phyloP scores from a whole-genome alignment of 2,888 invertebrate genomes.

The Archaeoteleia sp. region DNA sequence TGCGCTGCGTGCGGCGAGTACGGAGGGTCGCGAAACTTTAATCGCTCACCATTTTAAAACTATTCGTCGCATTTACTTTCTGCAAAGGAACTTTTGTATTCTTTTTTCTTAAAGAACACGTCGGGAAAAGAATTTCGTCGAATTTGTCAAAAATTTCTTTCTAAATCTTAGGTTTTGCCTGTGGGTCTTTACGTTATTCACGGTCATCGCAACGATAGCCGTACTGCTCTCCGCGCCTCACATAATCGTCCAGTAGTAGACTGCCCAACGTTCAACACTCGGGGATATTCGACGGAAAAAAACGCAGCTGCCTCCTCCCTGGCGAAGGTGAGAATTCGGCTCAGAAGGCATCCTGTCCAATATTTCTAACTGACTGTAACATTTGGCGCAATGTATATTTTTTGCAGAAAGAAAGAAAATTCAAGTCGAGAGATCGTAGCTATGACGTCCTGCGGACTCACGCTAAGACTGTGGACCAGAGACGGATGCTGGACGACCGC shows the following conservation, averaged over 20 bases:
- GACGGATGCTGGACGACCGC: constrained; percentile 48
- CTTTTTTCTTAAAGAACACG: too few species aligned
- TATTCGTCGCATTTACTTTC: too few species aligned
- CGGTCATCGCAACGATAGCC: constrained; percentile 93
- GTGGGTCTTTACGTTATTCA: constrained; percentile 95
- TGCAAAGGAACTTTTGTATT: too few species aligned
- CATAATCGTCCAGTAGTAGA: constrained; percentile 91
- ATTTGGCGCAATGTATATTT: not conserved
- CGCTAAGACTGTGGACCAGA: constrained; percentile 28
- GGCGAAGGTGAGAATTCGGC: constrained; percentile 60
- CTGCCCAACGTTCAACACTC: constrained; percentile 66
- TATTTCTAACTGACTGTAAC: too few species aligned
- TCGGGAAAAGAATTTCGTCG: too few species aligned
- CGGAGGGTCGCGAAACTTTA: too few species aligned
- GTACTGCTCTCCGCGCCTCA: constrained; percentile 94
- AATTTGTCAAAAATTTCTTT: not conserved
- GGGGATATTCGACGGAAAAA: constrained; percentile 51
- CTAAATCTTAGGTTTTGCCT: constrained; percentile 86
- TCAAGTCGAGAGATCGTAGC: constrained; percentile 34
- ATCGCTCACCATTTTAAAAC: too few species aligned
- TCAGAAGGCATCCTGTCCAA: too few species aligned
- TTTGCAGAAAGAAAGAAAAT: constrained; percentile 40
- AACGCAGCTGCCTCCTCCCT: constrained; percentile 54
- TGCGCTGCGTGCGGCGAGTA: too few species aligned
- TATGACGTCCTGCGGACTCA: constrained; percentile 9